These are phyloP conservation scores for Zaprionus ornatus DNA, from an alignment of 1,140 invertebrate genomes.

Conservation along the genomic window DNA sequence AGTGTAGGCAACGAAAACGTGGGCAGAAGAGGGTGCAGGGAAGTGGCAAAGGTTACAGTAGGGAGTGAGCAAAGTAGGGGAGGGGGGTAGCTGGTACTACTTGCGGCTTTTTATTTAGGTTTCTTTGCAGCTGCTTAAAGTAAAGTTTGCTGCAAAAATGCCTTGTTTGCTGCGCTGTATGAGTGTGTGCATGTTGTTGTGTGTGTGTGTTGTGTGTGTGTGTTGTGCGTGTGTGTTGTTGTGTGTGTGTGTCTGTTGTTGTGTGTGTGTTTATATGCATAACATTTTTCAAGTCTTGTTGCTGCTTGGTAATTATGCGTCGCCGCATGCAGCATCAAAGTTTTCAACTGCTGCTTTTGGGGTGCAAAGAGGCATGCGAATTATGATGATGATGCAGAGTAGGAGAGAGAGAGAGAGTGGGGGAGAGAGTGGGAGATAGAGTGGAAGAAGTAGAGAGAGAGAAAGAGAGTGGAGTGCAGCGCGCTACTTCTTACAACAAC, in stretches of 20 bases:
- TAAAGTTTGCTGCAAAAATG: conserved; percentile 39
- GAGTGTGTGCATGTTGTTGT: no score
- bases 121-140: conserved; percentile 44
- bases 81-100: neutral
- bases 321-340: conserved; percentile 53
- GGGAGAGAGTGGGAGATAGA: neutral
- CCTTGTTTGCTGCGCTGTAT: neutral
- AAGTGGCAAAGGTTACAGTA: no score
- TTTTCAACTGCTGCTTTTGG: conserved; percentile 34
- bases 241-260: neutral
- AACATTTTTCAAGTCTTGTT: conserved; percentile 62
- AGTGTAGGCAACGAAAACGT: neutral
- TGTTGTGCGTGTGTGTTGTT: neutral
- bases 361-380: conserved; percentile 60
- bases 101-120: conserved; percentile 63
- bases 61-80: no score
- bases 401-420: neutral
- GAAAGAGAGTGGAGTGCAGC: neutral
- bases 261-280: neutral
- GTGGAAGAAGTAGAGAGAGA: conserved; percentile 10
- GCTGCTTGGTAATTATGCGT: conserved; percentile 65
- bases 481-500: conserved; percentile 11
- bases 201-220: neutral
- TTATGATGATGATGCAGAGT: conserved; percentile 57
- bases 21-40: no score